Percentiles rank a stretch among this genome's conserved stretches.
Evolutionary conservation across 2,888 invertebrate genomes (phyloP).

Genomic region (Microplitis deprimator): DNA sequence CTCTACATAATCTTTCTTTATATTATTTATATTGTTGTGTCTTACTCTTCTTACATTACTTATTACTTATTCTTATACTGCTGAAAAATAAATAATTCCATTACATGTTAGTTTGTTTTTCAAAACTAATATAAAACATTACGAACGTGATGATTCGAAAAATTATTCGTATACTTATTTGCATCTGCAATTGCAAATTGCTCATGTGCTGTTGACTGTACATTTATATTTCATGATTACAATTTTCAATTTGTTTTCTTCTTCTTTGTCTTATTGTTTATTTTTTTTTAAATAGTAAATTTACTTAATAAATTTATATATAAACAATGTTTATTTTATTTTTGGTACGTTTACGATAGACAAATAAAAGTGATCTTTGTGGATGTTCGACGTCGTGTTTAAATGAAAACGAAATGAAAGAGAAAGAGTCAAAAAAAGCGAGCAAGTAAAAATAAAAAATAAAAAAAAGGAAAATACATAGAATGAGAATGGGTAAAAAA

Average conservation of each 20-base stretch:
- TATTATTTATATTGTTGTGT: neutral
- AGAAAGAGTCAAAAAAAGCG: neutral
- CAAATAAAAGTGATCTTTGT: neutral
- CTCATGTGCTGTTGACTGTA: neutral
- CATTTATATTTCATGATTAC: neutral
- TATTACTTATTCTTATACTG: neutral
- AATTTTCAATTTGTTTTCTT: neutral
- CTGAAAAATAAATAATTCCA: neutral
- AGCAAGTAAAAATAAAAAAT: slow-evolving; percentile 14
- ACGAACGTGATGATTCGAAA: neutral
- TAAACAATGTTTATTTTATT: neutral
- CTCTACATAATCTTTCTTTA: slow-evolving; percentile 5
- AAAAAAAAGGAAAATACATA: slow-evolving; percentile 6
- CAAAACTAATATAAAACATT: neutral
- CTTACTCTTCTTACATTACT: neutral
- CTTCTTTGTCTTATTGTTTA: too few relatives aligned
- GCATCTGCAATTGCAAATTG: too few relatives aligned
- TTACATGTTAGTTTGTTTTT: neutral
- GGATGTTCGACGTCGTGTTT: neutral
- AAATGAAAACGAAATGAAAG: neutral
- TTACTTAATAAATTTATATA: neutral
- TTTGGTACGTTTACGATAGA: neutral
- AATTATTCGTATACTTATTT: too few relatives aligned
- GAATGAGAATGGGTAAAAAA: slow-evolving; percentile 4
- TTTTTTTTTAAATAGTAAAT: neutral